Evolutionary conservation across 2,113 vertebrate genomes (phyloP), one percentile per base, ranked within the genome.

Genomic region (Taurulus bubalis): DNA sequence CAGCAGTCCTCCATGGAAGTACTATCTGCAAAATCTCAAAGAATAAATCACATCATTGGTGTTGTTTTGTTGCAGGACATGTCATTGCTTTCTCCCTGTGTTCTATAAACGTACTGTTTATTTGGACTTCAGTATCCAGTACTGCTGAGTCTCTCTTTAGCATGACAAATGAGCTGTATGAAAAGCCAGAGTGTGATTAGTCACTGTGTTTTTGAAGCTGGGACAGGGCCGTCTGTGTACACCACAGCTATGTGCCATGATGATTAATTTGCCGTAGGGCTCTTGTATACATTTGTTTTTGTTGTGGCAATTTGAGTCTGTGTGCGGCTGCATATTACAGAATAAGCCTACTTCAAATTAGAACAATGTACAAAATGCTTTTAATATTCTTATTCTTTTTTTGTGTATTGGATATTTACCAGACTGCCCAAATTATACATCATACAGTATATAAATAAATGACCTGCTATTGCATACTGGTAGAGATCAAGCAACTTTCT

Each of bases 151-250:
- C 34, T 84, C 66, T 80, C 51, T 73, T 80, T 85, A 85, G 55
- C 53, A 79, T 87, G 90, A 90, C 77, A 87, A 89, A 93, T 89
- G 79, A 89, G 80, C 79, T 32, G 24, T 63, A 73, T 60, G 75
- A 82, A 84, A 69, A 79, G 71, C 71, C 63, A 58, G 62, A 3
- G 12, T 73, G 69, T 82, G 80, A 91, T 89, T 87, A 91, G 80
- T 90, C 82, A 84, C 69, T 55, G 8, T 77, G 77, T 83, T 83
- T 85, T 82, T 73, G 70, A 87, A 68, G 56, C 79, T 83, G 66
- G 56, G 69, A 71, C 80, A 70, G 84, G 67, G 10, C 53, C 36
- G 74, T 51, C 79, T 82, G 63, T 84, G 60, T 80, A n/a, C 49
- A 79, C 65, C 74, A 68, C 78, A 86, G 76, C 83, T 82, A 71